These are phyloP conservation scores for Aphidius colemani DNA, from an alignment of 2,888 invertebrate species.

Conservation along the genomic window DNA sequence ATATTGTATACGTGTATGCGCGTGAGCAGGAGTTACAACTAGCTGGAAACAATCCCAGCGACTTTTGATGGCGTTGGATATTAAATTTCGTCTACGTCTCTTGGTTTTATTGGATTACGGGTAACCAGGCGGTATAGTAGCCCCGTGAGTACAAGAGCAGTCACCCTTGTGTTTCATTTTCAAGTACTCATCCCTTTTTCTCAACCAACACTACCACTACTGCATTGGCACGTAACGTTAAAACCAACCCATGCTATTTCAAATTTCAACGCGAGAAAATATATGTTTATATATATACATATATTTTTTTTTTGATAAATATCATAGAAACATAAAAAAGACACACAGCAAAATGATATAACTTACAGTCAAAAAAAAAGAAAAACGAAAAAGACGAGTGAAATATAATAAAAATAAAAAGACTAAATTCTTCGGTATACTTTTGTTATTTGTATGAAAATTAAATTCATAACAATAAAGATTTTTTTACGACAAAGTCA, in stretches of 20 bases:
- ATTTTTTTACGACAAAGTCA: conserved; percentile 47
- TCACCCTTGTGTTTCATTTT: conserved; percentile 20
- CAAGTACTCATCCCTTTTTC: conserved; percentile 5
- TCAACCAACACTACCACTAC: neutral
- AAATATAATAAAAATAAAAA: no score
- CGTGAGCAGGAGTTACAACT: conserved; percentile 46
- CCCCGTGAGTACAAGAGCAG: conserved; percentile 28
- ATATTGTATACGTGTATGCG: neutral
- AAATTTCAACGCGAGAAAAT: no score
- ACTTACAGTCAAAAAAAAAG: neutral
- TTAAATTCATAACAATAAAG: conserved; percentile 55
- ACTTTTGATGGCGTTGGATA: conserved; percentile 59
- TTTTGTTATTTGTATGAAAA: conserved; percentile 53
- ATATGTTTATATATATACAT: no score
- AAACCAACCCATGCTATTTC: no score
- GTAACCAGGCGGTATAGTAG: conserved; percentile 45
- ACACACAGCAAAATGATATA: neutral
- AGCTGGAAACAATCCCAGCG: conserved; percentile 54
- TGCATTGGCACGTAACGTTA: conserved; percentile 26
- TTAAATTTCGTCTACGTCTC: conserved; percentile 56
- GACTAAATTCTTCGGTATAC: conserved; percentile 12
- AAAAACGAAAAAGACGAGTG: neutral
- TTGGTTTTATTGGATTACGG: conserved; percentile 57
- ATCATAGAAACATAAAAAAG: no score
- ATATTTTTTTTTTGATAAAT: no score